Evolutionary conservation across 1,140 invertebrate species (phyloP), one percentile per base, ranked within the genome.

Genomic region (Melipona quadrifasciata): DNA sequence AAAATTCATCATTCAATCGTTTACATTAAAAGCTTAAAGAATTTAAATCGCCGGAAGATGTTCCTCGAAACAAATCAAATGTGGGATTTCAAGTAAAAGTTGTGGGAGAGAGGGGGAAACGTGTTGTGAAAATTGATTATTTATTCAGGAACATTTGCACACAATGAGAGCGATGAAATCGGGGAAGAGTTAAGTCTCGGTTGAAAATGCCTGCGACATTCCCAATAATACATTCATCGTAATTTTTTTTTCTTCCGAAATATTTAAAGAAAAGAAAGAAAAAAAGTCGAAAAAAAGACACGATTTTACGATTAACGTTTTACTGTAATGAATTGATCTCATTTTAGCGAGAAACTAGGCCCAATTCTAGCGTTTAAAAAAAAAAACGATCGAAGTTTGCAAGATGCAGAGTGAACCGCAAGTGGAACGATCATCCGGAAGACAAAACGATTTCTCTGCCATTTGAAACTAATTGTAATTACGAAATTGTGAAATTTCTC

Each of bases 191-290:
- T 53, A 58, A 31, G 57, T 68, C 67, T 81, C 84, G 81, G 77
- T 89, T 73, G 19, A 84, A 83, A 90, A 89, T 87, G 81, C 81
- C 81, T 82, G 88, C 86, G 88, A 89, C 86, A 90, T 90, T 90
- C 88, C 82, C 78, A 85, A 89, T 87, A 82, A 90, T 90, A 84
- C 53, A 86, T 88, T 86, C 84, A 80, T 84, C 88, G 70, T 89
- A 82, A 71, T 87, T 90, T 87, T 85, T 86, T 89, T 83, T 72
- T 88, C 80, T 72, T 72, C 17, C 11, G 55, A 67, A 34, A 39
- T 31, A 47, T 47, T 21, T 34, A 34, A 17, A 11, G 27, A 55
- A 27, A 82, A 58, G 12, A 21, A 61, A 53, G 21, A 27, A n/a
- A 2, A 65, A 51, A 19, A 39, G n/a, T 53, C 39, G 11, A 55